Conservation (phyloP, 2,113 vertebrate genomes). For the Bagarius yarrelli region DNA sequence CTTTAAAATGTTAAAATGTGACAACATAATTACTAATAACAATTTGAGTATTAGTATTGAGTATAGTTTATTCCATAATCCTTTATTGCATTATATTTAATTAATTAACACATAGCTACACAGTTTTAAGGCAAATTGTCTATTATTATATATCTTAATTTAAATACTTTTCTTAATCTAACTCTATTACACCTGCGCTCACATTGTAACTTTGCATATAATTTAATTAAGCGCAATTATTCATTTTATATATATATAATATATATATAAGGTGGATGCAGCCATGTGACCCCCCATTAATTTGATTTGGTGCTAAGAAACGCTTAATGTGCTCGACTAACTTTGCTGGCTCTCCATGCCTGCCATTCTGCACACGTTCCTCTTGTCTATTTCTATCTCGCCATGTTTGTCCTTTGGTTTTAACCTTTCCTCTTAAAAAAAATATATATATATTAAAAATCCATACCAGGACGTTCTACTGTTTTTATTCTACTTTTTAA, state of each 20-base stretch:
- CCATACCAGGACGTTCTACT: background rate
- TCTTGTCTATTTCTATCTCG: conserved; percentile 23
- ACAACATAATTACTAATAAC: background rate
- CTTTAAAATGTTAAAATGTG: background rate
- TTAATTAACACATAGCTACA: background rate
- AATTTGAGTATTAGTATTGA: background rate
- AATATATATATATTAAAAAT: background rate
- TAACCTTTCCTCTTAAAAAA: background rate
- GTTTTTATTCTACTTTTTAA: too few relatives aligned
- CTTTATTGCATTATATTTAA: background rate
- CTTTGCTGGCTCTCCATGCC: conserved; percentile 17
- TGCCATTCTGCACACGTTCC: conserved; percentile 33
- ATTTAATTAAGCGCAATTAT: too few relatives aligned
- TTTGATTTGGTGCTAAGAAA: conserved; percentile 43
- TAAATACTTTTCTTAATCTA: too few relatives aligned
- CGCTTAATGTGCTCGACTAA: conserved; percentile 46
- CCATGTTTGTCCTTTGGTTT: background rate
- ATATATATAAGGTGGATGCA: conserved; percentile 25
- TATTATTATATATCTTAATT: background rate
- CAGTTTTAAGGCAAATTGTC: background rate
- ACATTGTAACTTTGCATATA: too few relatives aligned
- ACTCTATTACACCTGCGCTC: too few relatives aligned
- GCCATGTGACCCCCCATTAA: conserved; percentile 28
- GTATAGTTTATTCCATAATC: background rate
- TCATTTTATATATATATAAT: too few relatives aligned